A percentile compares a stretch with the other conserved stretches of the same genome.
These are phyloP conservation scores for Dicrostonyx torquatus DNA, from an alignment of 2,797 vertebrate species.

Conservation along the genomic window DNA sequence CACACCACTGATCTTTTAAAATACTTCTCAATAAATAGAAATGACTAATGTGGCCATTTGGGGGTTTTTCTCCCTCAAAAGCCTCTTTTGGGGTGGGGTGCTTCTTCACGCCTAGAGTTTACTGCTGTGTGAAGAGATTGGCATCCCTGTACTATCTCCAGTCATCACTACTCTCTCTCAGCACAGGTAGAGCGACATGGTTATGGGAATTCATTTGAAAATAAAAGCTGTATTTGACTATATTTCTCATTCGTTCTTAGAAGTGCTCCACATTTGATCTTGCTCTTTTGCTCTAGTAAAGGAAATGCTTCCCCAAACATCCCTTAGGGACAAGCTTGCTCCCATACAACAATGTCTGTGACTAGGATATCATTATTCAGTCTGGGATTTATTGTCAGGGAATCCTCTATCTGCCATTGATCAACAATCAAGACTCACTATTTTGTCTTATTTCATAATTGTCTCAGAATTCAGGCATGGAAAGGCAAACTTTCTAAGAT, in stretches of 20 bases:
- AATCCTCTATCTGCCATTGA: neutral
- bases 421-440: conserved; percentile 23
- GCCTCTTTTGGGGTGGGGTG: neutral
- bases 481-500: conserved; percentile 25
- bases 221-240: neutral
- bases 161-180: neutral
- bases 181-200: neutral
- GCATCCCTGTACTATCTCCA: neutral
- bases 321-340: neutral
- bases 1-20: conserved; percentile 40
- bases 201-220: neutral
- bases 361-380: conserved; percentile 13
- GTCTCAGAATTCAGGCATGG: neutral
- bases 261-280: conserved; percentile 11
- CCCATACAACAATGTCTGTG: neutral
- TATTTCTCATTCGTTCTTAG: neutral
- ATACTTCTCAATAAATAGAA: conserved; percentile 55
- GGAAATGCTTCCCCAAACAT: neutral
- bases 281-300: conserved; percentile 20
- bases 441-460: conserved; percentile 59
- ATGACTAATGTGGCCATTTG: neutral
- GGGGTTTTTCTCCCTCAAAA: conserved; percentile 35
- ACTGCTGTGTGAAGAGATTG: neutral
- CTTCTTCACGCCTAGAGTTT: neutral
- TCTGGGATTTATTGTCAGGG: neutral